Evolutionary conservation across 2,113 vertebrate species (phyloP).

Genomic region (Panthera uncia): DNA sequence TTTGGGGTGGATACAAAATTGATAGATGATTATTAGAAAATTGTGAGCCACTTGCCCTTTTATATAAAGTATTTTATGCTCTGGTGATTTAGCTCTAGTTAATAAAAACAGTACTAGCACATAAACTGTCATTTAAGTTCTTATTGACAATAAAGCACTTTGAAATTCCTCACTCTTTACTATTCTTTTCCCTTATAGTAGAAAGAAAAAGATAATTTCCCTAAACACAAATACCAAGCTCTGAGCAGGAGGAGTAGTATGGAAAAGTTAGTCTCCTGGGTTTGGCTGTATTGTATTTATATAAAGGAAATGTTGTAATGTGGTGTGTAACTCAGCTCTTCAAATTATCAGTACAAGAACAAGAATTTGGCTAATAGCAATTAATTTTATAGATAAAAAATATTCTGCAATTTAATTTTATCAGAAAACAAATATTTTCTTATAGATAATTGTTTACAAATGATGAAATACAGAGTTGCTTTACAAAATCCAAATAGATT

Average conservation of each 20-base stretch:
- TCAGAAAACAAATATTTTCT: conserved; percentile 1
- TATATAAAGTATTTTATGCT: background rate
- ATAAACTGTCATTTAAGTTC: background rate
- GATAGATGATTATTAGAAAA: background rate
- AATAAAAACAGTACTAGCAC: background rate
- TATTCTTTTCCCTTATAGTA: background rate
- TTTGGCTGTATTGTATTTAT: background rate
- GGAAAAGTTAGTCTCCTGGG: background rate
- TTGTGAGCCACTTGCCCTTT: background rate
- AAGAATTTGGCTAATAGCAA: background rate
- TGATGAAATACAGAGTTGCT: background rate
- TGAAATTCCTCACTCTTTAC: background rate
- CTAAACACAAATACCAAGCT: background rate
- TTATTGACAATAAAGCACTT: background rate
- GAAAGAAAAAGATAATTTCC: background rate
- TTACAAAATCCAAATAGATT: conserved; percentile 17
- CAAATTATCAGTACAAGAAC: background rate
- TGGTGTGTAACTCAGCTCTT: background rate
- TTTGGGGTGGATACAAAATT: background rate
- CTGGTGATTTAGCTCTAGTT: background rate
- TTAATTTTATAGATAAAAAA: conserved; percentile 2
- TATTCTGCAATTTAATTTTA: background rate
- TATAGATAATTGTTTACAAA: background rate
- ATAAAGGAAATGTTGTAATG: background rate
- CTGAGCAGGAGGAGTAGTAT: background rate